Base-by-base conservation (phyloP, 2,888 invertebrate genomes). In the Mesorhabditis belari region DNA sequence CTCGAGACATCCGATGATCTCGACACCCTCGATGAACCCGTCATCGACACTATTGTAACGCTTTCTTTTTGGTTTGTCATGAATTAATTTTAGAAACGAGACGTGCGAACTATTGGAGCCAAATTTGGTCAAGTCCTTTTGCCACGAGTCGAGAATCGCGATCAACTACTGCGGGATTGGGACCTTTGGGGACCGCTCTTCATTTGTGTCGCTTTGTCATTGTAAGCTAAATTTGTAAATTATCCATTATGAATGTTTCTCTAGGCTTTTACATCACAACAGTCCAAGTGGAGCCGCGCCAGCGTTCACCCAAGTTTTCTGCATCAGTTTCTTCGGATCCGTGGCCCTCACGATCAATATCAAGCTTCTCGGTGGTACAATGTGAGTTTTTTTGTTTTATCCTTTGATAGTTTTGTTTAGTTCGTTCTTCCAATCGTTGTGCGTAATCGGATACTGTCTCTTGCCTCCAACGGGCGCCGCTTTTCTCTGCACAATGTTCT, bases 151-250 rank as follows among this genome's bases (percentile, higher is more conserved):
- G 51, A 9, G 51, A 93, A 92, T 82, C 93, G 92, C 82, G 89
- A 89, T 77, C 88, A 90, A 82, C 85, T 96, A 70, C 85, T 96
- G 58, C 90, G 91, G 85, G 95, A 96, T 87, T 96, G 96, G 98
- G 96, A 98, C 85, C 85, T 98, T 26, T 98, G 96, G 96, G 98
- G 96, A 35, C 96, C 96, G 49, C 85, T 98, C 70, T 86, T 98
- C 71, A 86, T 98, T 44, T 96, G 95, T 83, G 95, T 95, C 53
- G 88, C 94, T 72, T 90, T 98, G 88, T 94, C 96, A 50, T 90
- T 88, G 68, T 70, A 54, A 55, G 64, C 63, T 56, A 51, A 19
- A 12, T 54, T 24, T n/a, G n/a, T n/a, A n/a, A n/a, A 17, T 54
- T 27, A 25, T 24, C 19, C 19, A 24, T 19, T 5, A 19, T 54